Evolutionary conservation across 2,888 invertebrate genomes (phyloP).

Genomic region (Nemoura dubitans): DNA sequence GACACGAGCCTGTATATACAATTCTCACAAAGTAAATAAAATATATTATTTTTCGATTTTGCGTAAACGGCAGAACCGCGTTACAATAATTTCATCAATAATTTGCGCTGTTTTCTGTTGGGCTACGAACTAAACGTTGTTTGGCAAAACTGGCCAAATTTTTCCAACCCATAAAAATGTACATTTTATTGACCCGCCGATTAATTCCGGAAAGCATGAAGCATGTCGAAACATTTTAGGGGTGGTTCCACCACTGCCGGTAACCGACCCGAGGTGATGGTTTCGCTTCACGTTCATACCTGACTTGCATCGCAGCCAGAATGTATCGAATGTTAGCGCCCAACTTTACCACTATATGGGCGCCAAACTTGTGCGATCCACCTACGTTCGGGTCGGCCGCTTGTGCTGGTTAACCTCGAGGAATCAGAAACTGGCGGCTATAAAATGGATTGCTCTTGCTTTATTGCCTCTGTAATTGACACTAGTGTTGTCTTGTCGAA

Average conservation of each 20-base stretch:
- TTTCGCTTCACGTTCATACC: background rate
- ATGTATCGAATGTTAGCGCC: background rate
- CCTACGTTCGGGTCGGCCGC: background rate
- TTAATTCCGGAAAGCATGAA: no score
- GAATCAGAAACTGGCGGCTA: background rate
- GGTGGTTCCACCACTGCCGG: background rate
- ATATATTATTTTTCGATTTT: no score
- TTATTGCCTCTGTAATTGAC: background rate
- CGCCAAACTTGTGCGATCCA: background rate
- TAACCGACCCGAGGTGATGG: background rate
- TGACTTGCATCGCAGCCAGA: background rate
- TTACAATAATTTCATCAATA: no score
- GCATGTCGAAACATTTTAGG: no score
- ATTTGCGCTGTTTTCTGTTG: no score
- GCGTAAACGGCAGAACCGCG: no score
- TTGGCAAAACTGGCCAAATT: no score
- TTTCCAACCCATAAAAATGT: no score
- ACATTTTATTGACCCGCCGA: no score
- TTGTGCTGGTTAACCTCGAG: background rate
- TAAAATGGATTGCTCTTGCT: background rate
- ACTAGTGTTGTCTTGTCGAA: background rate
- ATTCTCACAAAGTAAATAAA: no score
- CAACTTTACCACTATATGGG: background rate
- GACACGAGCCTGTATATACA: no score
- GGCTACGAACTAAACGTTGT: no score